phyloP scores from a whole-genome alignment of 2,888 invertebrate species.

The Lithosia quadra region DNA sequence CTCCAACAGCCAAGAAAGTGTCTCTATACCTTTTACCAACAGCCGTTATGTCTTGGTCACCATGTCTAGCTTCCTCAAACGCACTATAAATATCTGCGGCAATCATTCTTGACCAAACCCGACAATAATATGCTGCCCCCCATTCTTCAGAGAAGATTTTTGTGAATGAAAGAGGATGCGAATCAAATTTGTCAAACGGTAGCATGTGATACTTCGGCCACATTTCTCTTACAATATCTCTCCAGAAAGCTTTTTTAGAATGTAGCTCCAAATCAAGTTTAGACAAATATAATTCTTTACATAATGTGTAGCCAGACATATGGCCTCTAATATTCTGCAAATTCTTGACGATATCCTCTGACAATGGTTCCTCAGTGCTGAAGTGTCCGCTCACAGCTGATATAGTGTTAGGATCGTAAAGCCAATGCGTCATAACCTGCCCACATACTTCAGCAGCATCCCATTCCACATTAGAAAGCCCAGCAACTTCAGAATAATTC shows the following conservation, averaged over 20 bases:
- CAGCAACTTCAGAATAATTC: conserved; percentile 94
- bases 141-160: conserved; percentile 94
- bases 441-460: conserved; percentile 95
- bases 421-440: conserved; percentile 93
- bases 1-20: conserved; percentile 94
- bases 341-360: conserved; percentile 88
- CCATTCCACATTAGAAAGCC: conserved; percentile 96
- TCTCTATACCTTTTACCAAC: conserved; percentile 92
- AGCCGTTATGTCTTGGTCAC: conserved; percentile 83
- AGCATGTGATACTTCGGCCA: conserved; percentile 94
- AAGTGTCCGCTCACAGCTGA: conserved; percentile 91
- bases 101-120: conserved; percentile 95
- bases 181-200: conserved; percentile 92
- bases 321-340: conserved; percentile 89
- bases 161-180: conserved; percentile 94
- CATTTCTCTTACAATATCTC: conserved; percentile 90
- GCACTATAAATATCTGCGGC: conserved; percentile 96
- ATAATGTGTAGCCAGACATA: conserved; percentile 93
- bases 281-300: conserved; percentile 93
- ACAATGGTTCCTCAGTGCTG: conserved; percentile 90
- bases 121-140: conserved; percentile 95
- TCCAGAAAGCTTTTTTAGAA: conserved; percentile 93
- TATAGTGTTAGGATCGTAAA: conserved; percentile 88
- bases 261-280: conserved; percentile 94
- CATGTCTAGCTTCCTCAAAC: conserved; percentile 90